Conservation (phyloP, 2,797 vertebrate species). For the Notamacropus eugenii region DNA sequence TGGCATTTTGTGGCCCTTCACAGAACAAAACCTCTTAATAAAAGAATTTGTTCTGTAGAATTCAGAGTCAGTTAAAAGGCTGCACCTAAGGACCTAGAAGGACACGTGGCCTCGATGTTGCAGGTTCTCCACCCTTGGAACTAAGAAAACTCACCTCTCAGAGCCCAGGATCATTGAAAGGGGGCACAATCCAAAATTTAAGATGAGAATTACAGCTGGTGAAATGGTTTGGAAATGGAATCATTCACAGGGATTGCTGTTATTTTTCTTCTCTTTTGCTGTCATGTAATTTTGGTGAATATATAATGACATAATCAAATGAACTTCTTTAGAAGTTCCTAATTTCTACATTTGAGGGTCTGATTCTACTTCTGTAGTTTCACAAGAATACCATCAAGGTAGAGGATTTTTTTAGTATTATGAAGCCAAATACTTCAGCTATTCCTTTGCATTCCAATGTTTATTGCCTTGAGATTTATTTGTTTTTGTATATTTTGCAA, state of each 20-base stretch:
- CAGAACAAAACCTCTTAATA: no score
- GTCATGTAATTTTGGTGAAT: background rate
- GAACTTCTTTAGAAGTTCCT: constrained; percentile 11
- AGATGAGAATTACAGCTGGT: background rate
- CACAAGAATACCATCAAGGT: constrained; percentile 8
- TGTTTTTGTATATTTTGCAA: background rate
- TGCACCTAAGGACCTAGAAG: no score
- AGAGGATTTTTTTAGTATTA: background rate
- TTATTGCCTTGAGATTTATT: background rate
- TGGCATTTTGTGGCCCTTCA: no score
- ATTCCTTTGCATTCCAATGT: constrained; percentile 1
- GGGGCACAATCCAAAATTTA: background rate
- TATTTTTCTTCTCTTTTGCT: background rate
- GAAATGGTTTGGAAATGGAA: background rate
- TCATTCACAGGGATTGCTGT: background rate
- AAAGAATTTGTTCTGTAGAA: no score
- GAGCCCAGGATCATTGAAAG: background rate
- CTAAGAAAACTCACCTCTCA: background rate
- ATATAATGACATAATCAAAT: background rate
- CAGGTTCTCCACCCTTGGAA: no score
- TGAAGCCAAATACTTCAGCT: constrained; percentile 15
- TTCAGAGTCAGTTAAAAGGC: no score
- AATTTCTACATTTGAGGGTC: constrained; percentile 42
- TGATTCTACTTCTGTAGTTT: constrained; percentile 13
- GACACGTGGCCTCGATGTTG: no score